Evolutionary conservation across 2,113 vertebrate species (phyloP).

Genomic region (Gulo gulo): DNA sequence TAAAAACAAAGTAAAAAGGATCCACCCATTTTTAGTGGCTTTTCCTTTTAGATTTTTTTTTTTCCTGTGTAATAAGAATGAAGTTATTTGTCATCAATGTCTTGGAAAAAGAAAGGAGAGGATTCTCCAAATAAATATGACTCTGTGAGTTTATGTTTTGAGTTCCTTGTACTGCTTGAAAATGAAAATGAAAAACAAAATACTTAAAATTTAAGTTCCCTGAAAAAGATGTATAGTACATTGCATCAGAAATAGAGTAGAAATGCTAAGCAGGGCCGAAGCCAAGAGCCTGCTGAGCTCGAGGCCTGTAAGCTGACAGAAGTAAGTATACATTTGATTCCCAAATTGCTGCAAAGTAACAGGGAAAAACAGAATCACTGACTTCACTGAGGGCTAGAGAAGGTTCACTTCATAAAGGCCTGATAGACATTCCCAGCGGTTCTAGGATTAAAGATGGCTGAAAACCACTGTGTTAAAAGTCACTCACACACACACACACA

Average conservation of each 20-base stretch:
- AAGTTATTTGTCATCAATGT: background rate
- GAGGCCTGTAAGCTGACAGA: background rate
- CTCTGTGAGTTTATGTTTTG: background rate
- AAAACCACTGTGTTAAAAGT: background rate
- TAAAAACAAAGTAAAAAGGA: background rate
- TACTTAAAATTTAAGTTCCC: background rate
- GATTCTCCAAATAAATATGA: background rate
- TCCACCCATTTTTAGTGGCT: background rate
- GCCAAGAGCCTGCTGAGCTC: background rate
- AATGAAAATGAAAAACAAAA: constrained; percentile 46
- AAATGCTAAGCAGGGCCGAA: background rate
- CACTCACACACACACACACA: background rate
- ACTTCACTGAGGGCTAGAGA: background rate
- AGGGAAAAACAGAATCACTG: background rate
- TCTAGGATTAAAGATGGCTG: background rate
- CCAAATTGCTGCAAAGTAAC: background rate
- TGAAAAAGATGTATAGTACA: background rate
- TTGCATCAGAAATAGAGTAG: background rate
- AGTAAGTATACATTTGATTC: background rate
- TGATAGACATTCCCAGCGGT: background rate
- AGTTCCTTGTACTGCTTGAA: background rate
- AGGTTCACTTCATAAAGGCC: background rate
- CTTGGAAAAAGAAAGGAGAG: background rate
- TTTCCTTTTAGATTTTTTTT: background rate
- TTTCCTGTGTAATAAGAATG: background rate